Base-by-base conservation (phyloP, 2,113 vertebrate species). In the Amphilophus citrinellus region DNA sequence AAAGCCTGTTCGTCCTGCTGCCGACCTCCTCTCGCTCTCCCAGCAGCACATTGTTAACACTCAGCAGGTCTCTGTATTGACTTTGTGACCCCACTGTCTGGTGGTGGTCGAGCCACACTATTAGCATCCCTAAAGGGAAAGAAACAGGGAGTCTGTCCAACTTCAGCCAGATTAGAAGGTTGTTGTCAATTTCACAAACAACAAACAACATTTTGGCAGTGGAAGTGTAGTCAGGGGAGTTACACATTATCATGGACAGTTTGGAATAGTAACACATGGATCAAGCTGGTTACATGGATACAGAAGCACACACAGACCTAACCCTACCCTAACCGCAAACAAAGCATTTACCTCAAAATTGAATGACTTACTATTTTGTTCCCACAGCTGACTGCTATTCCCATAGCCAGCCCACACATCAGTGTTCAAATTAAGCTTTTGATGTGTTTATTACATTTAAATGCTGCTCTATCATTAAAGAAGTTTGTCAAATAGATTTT, bases 41-140 rank as follows among this genome's bases (percentile, higher is more conserved):
- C 96, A 95, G 92, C 87, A 85, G 91, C 90, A 88, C 94, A 96
- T 98, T 98, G 97, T 97, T 96, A 92, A 86, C 93, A 95, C 97
- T 92, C 97, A 97, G 97, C 95, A 94, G 96, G 97, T 87, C 88
- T 85, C 47, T 42, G 73, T 37, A 71, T 94, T 97, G 96, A 97
- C 97, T 97, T 96, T 87, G 10, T 96, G 96, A 96, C 96, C 88
- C 66, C 93, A 89, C 71, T 84, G 94, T 96, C 96, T 95, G 93
- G 88, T 91, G 93, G 95, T 91, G 90, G 91, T 95, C 92, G 94
- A 97, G 95, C 95, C 93, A 7, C 56, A 93, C 93, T 95, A 96
- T 98, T 96, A 97, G 94, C 93, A 92, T 97, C 93, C 92, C 89
- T 44, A 85, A 92, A 73, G 59, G 63, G 39, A 78, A 63, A 76